Evolutionary conservation across 2,113 vertebrate species (phyloP), one percentile per base, ranked within the genome.

Genomic region (Apistogramma diplotaenia): DNA sequence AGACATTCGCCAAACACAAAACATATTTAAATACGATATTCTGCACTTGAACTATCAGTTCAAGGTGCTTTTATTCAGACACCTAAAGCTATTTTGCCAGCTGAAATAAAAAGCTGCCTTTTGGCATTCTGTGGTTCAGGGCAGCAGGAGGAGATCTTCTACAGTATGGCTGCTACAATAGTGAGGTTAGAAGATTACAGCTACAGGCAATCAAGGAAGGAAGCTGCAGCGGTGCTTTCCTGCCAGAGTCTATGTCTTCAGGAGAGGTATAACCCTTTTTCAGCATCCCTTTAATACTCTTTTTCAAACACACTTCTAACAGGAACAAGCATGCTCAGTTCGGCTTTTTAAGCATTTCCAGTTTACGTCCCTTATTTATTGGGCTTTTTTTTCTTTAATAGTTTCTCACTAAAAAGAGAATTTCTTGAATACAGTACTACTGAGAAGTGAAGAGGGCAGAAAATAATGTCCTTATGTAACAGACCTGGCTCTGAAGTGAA

Each of bases 151-250:
- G 89, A 86, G 84, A 85, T 87, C 85, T 86, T 93, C 91, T 91
- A 92, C 93, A 93, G 88, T 91, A 89, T 89, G 93, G 92, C 93
- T 93, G 91, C 93, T 93, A 94, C 93, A 91, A 79, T 85, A 91
- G 83, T 90, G 91, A 94, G 92, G 90, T 88, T 90, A 85, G 84
- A 89, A 85, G 89, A 89, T 79, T 78, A 90, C 85, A 73, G 89
- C 89, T 86, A 92, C 90, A 91, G 87, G 89, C 86, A 76, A 60
- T 89, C 74, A 29, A 83, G 83, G 78, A 89, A 89, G 86, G 79
- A 90, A 89, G 76, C 81, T 35, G 82, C 55, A 73, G 78, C 61
- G 74, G 71, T 75, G 84, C 71, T 78, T 85, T 86, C 85, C 91
- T 87, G 87, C 82, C 85, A 78, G 81, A 83, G 85, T 89, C 67